Base-by-base conservation (phyloP, 2,797 vertebrate species). In the Amblyraja radiata region DNA sequence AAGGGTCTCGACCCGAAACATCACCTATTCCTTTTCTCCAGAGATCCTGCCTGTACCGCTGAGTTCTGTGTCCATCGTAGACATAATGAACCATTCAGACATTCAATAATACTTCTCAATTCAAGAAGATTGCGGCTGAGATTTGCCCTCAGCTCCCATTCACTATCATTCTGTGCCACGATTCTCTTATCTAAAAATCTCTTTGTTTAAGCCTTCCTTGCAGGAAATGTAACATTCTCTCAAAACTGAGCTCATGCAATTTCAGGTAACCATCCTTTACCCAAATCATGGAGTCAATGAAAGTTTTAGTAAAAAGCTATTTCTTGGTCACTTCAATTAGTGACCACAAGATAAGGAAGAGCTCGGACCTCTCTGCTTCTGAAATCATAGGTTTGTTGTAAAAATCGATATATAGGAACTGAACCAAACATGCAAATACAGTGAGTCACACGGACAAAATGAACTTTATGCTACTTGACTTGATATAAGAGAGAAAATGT, bases 361-460 rank as follows among this genome's bases (percentile, higher is more conserved):
- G 61, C 18, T 28, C n/a, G 14, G 4, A 68, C 61, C 2, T 32
- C 63, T 61, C 65, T 32, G 68, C 9, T 8, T 68, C 63, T 88
- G 61, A 88, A 18, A 88, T 2, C 16, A 68, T 8, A 10, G n/a
- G 61, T 65, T 74, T 74, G 18, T 21, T 21, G 23, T 65, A 68
- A 68, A 36, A 68, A 6, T 84, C 54, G 61, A 88, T 88, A 68
- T 68, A 86, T 68, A 32, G 18, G 84, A 32, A 36, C n/a, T n/a
- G 68, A 88, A 68, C 32, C n/a, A 88, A 88, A 88, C 11, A 88
- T 36, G 23, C 84, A 88, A 88, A 88, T 21, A 14, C n/a, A 36
- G 7, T 68, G 63, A 88, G 63, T 36, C n/a, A 68, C 58, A 65
- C n/a, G 65, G 58, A 23, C 10, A 18, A 14, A n/a, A 68, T 88